phyloP scores from a whole-genome alignment of 2,113 vertebrate species.

The Prolemur simus region DNA sequence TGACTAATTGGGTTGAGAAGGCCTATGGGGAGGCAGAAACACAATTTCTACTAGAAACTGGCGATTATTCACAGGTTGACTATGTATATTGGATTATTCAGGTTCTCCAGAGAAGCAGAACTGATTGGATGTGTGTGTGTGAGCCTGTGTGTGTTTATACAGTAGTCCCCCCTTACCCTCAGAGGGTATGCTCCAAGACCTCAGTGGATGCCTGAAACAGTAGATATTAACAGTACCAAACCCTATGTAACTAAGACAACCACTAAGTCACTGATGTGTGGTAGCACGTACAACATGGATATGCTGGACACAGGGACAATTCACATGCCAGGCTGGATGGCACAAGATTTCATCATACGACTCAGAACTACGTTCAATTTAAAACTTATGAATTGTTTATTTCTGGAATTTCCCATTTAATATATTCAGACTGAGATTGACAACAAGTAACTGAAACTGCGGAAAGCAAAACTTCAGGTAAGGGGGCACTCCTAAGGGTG shows the following conservation, averaged over 20 bases:
- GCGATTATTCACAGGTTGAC: slow-evolving; percentile 40
- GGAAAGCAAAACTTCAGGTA: neutral
- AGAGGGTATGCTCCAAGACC: neutral
- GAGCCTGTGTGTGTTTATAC: neutral
- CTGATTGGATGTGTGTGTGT: neutral
- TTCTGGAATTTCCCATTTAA: neutral
- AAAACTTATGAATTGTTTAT: neutral
- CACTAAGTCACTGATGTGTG: neutral
- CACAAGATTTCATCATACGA: neutral
- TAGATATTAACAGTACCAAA: neutral
- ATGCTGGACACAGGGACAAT: neutral
- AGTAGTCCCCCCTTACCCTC: neutral
- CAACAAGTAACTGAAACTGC: neutral
- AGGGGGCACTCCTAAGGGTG: neutral
- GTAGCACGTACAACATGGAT: neutral
- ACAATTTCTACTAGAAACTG: slow-evolving; percentile 5
- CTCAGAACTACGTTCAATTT: neutral
- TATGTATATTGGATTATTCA: neutral
- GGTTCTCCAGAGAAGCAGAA: neutral
- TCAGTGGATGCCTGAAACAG: neutral
- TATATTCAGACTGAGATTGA: neutral
- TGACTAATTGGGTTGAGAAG: slow-evolving; percentile 74
- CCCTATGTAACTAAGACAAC: neutral
- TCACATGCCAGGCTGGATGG: neutral
- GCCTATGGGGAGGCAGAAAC: slow-evolving; percentile 65